A percentile compares a stretch with the other conserved stretches of the same genome.
phyloP scores from a whole-genome alignment of 2,888 invertebrate genomes.

The Selenia dentaria region DNA sequence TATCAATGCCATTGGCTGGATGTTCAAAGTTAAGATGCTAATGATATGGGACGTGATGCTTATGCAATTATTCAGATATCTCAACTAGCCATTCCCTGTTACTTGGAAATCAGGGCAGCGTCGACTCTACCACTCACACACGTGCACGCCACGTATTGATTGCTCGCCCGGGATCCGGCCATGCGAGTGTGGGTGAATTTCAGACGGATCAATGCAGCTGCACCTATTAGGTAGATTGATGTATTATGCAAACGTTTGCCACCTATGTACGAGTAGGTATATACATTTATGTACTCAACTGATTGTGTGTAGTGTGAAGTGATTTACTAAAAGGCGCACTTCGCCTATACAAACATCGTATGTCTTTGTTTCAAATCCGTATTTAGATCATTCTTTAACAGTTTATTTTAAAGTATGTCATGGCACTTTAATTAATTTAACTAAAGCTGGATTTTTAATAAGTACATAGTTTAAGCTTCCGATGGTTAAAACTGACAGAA shows the following conservation, averaged over 20 bases:
- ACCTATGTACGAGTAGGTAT: too few species aligned
- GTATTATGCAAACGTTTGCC: slow-evolving; percentile 29
- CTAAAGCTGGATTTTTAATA: too few species aligned
- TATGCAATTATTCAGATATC: slow-evolving; percentile 14
- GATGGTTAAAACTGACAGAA: too few species aligned
- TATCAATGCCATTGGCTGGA: neutral
- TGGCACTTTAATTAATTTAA: too few species aligned
- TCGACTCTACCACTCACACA: slow-evolving; percentile 26
- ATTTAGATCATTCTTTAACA: too few species aligned
- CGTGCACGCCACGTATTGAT: slow-evolving; percentile 25
- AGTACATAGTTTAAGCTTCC: too few species aligned
- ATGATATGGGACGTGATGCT: slow-evolving; percentile 8
- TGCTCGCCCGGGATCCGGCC: slow-evolving; percentile 24
- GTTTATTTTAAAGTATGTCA: too few species aligned
- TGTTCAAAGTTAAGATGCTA: slow-evolving; percentile 4
- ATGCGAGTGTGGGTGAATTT: slow-evolving; percentile 22
- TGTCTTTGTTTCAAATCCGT: slow-evolving; percentile 3
- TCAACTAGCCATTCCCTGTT: slow-evolving; percentile 21
- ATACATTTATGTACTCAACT: slow-evolving; percentile 18
- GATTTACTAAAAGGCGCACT: slow-evolving; percentile 9
- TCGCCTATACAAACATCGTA: neutral
- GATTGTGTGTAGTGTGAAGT: too few species aligned
- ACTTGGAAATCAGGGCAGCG: slow-evolving; percentile 34
- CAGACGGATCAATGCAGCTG: slow-evolving; percentile 38
- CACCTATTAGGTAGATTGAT: slow-evolving; percentile 32